Percentiles rank a stretch among this genome's conserved stretches.
Conservation (phyloP, 1,140 invertebrate genomes). For the Trachymyrmex cornetzi region DNA sequence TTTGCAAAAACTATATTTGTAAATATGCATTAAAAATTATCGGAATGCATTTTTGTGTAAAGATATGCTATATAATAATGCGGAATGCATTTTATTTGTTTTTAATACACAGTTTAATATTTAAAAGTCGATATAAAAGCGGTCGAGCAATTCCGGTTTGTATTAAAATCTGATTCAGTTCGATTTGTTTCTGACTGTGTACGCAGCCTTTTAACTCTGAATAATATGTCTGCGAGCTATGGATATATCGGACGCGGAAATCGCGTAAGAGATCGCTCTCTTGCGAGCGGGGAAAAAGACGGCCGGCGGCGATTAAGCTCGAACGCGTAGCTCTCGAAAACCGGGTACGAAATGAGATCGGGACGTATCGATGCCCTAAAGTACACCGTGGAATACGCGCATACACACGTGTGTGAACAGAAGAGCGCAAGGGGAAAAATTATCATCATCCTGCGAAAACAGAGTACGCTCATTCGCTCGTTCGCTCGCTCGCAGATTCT, state of each 20-base stretch:
- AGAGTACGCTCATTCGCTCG: constrained; percentile 29
- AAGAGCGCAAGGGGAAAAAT: constrained; percentile 38
- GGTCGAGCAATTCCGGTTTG: constrained; percentile 7
- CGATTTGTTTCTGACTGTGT: constrained; percentile 25
- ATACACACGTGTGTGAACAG: constrained; percentile 28
- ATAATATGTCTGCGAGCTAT: constrained; percentile 45
- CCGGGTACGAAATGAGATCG: constrained; percentile 35
- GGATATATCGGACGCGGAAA: not conserved
- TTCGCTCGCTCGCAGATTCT: constrained; percentile 54
- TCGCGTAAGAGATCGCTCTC: constrained; percentile 20
- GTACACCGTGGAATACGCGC: constrained; percentile 1
- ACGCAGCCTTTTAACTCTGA: constrained; percentile 19
- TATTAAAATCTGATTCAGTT: constrained; percentile 44
- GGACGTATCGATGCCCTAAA: constrained; percentile 44
- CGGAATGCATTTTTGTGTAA: not conserved
- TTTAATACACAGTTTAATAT: constrained; percentile 36
- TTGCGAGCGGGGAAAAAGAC: constrained; percentile 36
- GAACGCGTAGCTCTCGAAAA: constrained; percentile 30
- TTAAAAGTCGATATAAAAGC: constrained; percentile 40
- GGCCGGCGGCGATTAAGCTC: constrained; percentile 56
- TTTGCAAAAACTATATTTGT: constrained; percentile 1
- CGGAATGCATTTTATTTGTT: not conserved
- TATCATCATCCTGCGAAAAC: constrained; percentile 59
- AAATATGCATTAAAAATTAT: constrained; percentile 33
- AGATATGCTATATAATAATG: constrained; percentile 8